These are phyloP conservation scores for Thunnus thynnus DNA, from an alignment of 2,113 vertebrate species.

Conservation along the genomic window DNA sequence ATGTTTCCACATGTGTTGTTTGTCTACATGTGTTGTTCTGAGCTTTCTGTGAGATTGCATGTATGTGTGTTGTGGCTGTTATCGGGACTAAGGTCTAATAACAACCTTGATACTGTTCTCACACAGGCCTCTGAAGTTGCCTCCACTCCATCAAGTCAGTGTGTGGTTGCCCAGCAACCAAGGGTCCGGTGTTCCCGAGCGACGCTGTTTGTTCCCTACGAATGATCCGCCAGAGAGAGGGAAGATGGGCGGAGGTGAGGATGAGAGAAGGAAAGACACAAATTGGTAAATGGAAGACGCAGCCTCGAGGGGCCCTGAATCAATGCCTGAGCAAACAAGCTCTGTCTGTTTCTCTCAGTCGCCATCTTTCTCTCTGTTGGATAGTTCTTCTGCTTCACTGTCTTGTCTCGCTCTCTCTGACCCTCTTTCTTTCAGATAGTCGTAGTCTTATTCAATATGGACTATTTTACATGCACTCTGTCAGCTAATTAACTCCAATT, in stretches of 20 bases:
- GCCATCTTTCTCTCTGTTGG: conserved; percentile 63
- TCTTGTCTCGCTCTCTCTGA: conserved; percentile 29
- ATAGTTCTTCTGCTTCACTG: conserved; percentile 36
- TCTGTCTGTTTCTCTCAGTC: conserved; percentile 57
- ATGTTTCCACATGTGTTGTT: conserved; percentile 24
- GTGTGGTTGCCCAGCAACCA: conserved; percentile 84
- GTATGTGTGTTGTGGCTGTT: conserved; percentile 47
- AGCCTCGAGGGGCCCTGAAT: conserved; percentile 79
- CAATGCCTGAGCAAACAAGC: conserved; percentile 80
- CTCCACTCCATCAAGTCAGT: conserved; percentile 84
- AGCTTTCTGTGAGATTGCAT: conserved; percentile 3
- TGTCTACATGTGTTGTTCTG: not conserved
- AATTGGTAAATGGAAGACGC: conserved; percentile 84
- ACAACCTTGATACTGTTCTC: conserved; percentile 77
- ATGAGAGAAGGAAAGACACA: conserved; percentile 80
- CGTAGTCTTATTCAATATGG: conserved; percentile 15
- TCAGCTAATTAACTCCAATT: conserved; percentile 38
- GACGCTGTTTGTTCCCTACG: conserved; percentile 80
- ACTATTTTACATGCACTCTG: conserved; percentile 23
- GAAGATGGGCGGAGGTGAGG: conserved; percentile 75
- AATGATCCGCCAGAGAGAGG: conserved; percentile 77
- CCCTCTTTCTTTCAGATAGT: conserved; percentile 28
- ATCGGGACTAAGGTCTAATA: conserved; percentile 74
- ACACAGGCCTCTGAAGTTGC: conserved; percentile 82
- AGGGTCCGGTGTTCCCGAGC: conserved; percentile 83